Conservation (phyloP, 2,888 invertebrate species). For the Plusia festucae region DNA sequence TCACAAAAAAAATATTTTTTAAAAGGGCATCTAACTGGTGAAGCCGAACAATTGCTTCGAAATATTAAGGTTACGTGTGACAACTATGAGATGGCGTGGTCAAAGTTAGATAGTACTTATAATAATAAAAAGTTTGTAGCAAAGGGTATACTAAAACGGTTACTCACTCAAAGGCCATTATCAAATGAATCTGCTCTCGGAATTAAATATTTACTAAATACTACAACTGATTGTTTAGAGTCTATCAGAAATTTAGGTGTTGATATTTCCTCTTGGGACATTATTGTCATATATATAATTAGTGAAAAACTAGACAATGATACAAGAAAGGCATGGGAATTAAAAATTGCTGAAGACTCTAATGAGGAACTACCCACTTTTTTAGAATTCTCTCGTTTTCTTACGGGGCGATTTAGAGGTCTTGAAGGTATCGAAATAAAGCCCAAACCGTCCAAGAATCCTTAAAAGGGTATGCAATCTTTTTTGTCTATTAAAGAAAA, state of each 20-base stretch:
- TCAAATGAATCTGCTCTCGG: constrained; percentile 29
- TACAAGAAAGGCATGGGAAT: constrained; percentile 27
- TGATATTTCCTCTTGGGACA: constrained; percentile 45
- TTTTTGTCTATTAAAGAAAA: no score
- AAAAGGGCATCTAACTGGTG: neutral
- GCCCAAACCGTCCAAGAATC: no score
- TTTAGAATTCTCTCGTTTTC: constrained; percentile 39
- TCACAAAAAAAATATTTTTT: neutral
- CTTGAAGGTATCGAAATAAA: constrained; percentile 36
- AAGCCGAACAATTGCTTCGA: neutral
- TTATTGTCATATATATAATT: constrained; percentile 44
- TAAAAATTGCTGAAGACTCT: neutral
- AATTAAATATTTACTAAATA: constrained; percentile 41
- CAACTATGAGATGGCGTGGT: neutral
- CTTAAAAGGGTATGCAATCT: no score
- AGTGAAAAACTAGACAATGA: constrained; percentile 47
- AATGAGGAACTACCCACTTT: constrained; percentile 48
- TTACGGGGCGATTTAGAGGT: constrained; percentile 43
- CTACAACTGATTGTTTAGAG: no score
- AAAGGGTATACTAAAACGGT: neutral
- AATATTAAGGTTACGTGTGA: neutral
- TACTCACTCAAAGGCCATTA: constrained; percentile 3
- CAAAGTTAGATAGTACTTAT: neutral
- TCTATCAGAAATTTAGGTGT: constrained; percentile 31
- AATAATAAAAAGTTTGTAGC: neutral